phyloP scores from a whole-genome alignment of 2,113 vertebrate genomes.

The Pomatostomus ruficeps region DNA sequence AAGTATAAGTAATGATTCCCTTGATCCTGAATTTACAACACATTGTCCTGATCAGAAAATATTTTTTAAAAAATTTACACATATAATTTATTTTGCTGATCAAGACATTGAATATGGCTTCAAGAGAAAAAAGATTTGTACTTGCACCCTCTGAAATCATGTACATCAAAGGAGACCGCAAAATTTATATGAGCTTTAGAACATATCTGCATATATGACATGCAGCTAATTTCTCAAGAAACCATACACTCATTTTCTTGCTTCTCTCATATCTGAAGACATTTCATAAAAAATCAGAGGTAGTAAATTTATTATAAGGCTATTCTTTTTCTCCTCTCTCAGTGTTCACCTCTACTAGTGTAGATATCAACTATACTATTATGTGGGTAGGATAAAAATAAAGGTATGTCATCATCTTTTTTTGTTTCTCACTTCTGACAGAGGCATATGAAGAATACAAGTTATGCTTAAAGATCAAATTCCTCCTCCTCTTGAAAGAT shows the following conservation, averaged over 20 bases:
- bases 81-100: not conserved
- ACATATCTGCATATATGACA: not conserved
- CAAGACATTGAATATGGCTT: not conserved
- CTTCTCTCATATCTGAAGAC: not conserved
- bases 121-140: not conserved
- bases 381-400: not conserved
- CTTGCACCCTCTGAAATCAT: not conserved
- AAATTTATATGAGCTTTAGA: not conserved
- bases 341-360: not conserved
- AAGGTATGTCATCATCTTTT: not conserved
- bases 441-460: not conserved
- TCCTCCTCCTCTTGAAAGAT: not conserved
- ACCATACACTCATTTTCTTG: not conserved
- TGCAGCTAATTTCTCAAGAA: not conserved
- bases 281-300: not conserved
- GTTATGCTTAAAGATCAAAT: not conserved
- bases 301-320: not conserved
- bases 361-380: not conserved
- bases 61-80: not conserved
- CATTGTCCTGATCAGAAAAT: not conserved
- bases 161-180: not conserved
- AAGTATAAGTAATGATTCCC: not conserved
- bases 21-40: not conserved
- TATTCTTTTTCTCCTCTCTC: not conserved
- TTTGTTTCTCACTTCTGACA: not conserved